These are phyloP conservation scores for Ectemnius lituratus DNA, from an alignment of 2,888 invertebrate genomes.

Conservation along the genomic window DNA sequence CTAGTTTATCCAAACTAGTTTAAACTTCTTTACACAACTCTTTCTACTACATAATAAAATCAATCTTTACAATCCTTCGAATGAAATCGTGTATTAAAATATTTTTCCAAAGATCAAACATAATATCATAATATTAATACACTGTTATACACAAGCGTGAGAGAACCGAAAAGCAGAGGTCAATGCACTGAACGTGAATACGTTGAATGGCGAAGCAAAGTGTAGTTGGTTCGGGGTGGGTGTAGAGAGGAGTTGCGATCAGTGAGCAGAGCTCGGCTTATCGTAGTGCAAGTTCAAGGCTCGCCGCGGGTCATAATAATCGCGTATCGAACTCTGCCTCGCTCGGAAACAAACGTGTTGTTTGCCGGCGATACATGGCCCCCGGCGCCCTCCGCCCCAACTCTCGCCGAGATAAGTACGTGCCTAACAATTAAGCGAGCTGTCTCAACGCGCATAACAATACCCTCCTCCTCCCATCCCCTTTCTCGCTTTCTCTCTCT, in stretches of 20 bases:
- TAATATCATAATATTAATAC: too few relatives aligned
- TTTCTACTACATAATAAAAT: neutral
- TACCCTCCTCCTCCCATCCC: constrained; percentile 9
- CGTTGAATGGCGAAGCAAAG: constrained; percentile 2
- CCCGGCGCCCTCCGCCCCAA: constrained; percentile 12
- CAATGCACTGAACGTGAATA: neutral
- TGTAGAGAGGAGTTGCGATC: constrained; percentile 33
- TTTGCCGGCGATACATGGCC: constrained; percentile 59
- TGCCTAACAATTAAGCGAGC: constrained; percentile 36
- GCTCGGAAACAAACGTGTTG: constrained; percentile 70
- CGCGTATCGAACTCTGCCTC: constrained; percentile 71
- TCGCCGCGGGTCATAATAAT: constrained; percentile 75
- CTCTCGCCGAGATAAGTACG: constrained; percentile 1
- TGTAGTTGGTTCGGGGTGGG: constrained; percentile 5
- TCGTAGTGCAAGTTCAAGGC: constrained; percentile 77
- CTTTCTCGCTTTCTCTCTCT: neutral
- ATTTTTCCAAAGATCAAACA: too few relatives aligned
- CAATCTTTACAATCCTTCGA: too few relatives aligned
- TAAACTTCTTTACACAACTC: constrained; percentile 2
- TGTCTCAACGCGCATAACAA: constrained; percentile 1
- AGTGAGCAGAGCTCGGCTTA: constrained; percentile 64
- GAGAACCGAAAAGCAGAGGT: neutral
- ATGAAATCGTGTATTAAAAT: too few relatives aligned
- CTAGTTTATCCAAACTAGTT: constrained; percentile 13
- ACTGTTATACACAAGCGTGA: too few relatives aligned